Evolutionary conservation across 1,140 invertebrate species (phyloP).

Genomic region (Venustaconcha ellipsiformis): DNA sequence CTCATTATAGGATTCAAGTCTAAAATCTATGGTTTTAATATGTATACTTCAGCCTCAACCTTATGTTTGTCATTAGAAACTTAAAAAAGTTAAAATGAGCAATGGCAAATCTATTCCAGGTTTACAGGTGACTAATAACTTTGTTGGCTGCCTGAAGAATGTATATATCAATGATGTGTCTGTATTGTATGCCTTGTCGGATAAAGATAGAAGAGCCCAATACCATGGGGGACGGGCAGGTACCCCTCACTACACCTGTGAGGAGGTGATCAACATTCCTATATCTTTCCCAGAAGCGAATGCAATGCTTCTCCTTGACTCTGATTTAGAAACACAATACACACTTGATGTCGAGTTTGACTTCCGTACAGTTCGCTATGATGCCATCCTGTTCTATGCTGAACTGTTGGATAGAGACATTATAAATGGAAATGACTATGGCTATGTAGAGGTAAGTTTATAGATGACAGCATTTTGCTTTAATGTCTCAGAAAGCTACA

Average conservation of each 20-base stretch:
- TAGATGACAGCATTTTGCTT: too few species aligned
- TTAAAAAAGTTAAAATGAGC: too few species aligned
- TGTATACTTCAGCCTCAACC: too few species aligned
- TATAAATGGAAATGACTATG: constrained; percentile 77
- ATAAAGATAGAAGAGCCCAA: constrained; percentile 74
- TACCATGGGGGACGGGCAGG: constrained; percentile 76
- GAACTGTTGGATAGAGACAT: constrained; percentile 72
- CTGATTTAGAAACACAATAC: constrained; percentile 76
- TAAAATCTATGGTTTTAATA: too few species aligned
- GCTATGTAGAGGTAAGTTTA: constrained; percentile 86
- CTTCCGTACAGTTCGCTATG: constrained; percentile 86
- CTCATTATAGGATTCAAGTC: too few species aligned
- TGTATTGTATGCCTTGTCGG: constrained; percentile 85
- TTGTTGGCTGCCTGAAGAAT: constrained; percentile 88
- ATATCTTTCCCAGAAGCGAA: constrained; percentile 91
- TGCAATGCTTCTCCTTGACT: constrained; percentile 67
- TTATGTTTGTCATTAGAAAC: too few species aligned
- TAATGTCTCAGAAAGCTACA: too few species aligned
- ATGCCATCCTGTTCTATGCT: constrained; percentile 87
- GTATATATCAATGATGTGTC: constrained; percentile 94
- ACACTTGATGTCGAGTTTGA: constrained; percentile 86
- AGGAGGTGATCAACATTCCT: constrained; percentile 87
- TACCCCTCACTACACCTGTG: constrained; percentile 85
- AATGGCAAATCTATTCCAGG: constrained; percentile 56
- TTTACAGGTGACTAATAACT: constrained; percentile 72